phyloP scores from a whole-genome alignment of 2,113 vertebrate genomes.

The Chloropsis cyanopogon region DNA sequence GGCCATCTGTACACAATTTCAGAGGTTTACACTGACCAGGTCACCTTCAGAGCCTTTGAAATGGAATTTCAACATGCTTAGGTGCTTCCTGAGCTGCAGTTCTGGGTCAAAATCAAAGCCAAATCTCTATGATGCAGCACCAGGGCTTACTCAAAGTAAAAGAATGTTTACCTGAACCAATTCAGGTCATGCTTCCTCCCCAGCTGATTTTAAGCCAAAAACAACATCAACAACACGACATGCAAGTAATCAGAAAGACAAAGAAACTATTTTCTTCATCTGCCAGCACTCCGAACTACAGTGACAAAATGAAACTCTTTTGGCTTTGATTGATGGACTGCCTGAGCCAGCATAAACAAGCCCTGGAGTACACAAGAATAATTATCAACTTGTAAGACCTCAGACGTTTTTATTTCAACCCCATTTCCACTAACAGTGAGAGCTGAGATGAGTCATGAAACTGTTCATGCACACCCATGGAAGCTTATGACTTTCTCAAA shows the following conservation, averaged over 20 bases:
- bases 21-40: not conserved
- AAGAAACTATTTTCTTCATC: slow-evolving; percentile 31
- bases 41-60: not conserved
- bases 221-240: not conserved
- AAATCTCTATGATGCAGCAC: not conserved
- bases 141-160: not conserved
- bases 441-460: not conserved
- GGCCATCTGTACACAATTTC: not conserved
- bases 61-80: not conserved
- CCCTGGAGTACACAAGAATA: slow-evolving; percentile 23
- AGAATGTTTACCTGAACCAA: not conserved
- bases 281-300: not conserved
- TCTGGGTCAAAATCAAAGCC: not conserved
- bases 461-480: not conserved
- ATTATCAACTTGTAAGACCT: slow-evolving; percentile 8
- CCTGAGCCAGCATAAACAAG: slow-evolving; percentile 36
- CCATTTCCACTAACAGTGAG: not conserved
- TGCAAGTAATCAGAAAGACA: slow-evolving; percentile 4
- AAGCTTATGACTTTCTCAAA: not conserved
- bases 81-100: not conserved
- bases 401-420: not conserved
- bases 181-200: not conserved
- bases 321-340: not conserved
- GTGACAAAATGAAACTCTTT: not conserved
- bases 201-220: slow-evolving; percentile 35